Evolutionary conservation across 2,797 vertebrate species (phyloP), one percentile per base, ranked within the genome.

Genomic region (Acestrorhynchus altus): DNA sequence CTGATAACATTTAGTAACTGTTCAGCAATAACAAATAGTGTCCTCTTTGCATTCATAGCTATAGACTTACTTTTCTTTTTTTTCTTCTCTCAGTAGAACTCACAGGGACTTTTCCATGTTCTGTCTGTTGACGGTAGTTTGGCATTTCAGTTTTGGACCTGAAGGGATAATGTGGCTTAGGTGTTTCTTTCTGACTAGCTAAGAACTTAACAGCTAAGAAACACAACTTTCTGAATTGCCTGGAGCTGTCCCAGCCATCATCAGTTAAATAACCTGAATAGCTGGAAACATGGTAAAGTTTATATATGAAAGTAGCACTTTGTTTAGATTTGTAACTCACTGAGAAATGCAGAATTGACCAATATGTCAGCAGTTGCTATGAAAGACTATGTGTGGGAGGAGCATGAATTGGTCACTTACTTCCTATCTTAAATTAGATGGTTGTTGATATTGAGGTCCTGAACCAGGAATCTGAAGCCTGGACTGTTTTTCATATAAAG

Each of bases 21-120:
- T 63, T 63, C 60, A 40, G n/a, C 35, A 40, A 39, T 31, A 61
- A 31, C 18, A 40, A 20, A 39, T 15, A 59, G 56, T 13, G 11
- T 56, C 9, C 8, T 63, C 60, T 63, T 63, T 63, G 60, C 28
- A 39, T 12, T 61, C 59, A 18, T 12, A 63, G n/a, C 5, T n/a
- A 13, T 16, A 66, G 13, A 28, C 16, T 67, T 22, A 28, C 64
- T 67, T 67, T 44, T 67, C 64, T 47, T 68, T 31, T 31, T 12
- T 65, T 0, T 68, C 20, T 47, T 46, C 22, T 24, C 13, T 66
- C 24, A 68, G 46, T 20, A 31, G 12, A 26, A 51, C 42, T 47
- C 40, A 8, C 24, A 4, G 46, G 64, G 13, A 49, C 35, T 13
- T 16, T 16, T 66, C 42, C 35, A 16, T 47, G 22, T 68, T 63